Conservation (phyloP, 2,797 vertebrate genomes). For the Notoglanidium macrostoma region DNA sequence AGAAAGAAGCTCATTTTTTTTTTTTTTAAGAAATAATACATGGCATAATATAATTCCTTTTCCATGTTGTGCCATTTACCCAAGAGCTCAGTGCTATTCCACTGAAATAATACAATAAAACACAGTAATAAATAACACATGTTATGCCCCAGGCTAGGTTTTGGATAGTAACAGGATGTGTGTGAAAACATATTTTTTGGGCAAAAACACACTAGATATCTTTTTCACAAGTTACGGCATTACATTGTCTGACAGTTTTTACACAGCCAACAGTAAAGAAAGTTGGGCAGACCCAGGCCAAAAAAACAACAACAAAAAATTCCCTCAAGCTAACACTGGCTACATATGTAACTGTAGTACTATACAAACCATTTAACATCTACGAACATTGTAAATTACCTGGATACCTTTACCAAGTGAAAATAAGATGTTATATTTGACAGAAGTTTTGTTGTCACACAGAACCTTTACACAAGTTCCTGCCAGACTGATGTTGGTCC, state of each 20-base stretch:
- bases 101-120: constrained; percentile 8
- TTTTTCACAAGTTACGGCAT: background rate
- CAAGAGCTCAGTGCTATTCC: background rate
- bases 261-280: background rate
- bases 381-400: too few relatives aligned
- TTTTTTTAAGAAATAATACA: constrained; percentile 1
- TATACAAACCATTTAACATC: too few relatives aligned
- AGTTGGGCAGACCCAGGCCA: too few relatives aligned
- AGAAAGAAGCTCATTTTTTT: background rate
- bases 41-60: background rate
- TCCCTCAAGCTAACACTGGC: too few relatives aligned
- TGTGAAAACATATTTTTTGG: background rate
- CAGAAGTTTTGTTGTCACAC: too few relatives aligned
- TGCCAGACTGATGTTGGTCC: too few relatives aligned
- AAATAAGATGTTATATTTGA: too few relatives aligned
- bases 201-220: background rate
- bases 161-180: background rate
- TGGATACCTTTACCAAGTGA: too few relatives aligned
- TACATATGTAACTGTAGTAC: too few relatives aligned
- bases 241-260: background rate
- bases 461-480: too few relatives aligned
- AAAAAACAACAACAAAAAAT: too few relatives aligned
- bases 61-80: constrained; percentile 1
- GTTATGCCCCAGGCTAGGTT: background rate
- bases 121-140: background rate